A percentile compares a stretch with the other conserved stretches of the same genome.
Evolutionary conservation across 2,797 vertebrate species (phyloP).

Genomic region (Syndactyla subalaris): DNA sequence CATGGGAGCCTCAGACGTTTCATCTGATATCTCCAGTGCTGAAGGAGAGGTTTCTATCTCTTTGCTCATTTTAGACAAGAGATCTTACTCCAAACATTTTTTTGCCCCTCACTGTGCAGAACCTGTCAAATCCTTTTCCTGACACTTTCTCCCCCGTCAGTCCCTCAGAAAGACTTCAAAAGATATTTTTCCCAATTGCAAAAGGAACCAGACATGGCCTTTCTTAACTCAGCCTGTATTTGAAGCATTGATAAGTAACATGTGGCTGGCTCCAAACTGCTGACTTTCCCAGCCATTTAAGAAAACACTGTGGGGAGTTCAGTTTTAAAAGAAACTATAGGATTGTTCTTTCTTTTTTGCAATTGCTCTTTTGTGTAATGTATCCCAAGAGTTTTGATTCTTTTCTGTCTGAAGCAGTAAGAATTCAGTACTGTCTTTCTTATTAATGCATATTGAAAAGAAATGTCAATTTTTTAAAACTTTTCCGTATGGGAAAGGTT

Average conservation of each 20-base stretch:
- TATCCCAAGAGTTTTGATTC: background rate
- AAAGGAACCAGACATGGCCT: slow-evolving; percentile 35
- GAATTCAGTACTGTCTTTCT: slow-evolving; percentile 20
- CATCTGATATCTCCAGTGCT: slow-evolving; percentile 24
- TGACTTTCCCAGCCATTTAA: slow-evolving; percentile 45
- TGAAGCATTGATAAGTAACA: slow-evolving; percentile 69
- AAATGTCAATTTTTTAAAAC: background rate
- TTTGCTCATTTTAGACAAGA: slow-evolving; percentile 4
- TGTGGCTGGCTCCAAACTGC: slow-evolving; percentile 54
- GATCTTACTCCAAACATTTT: background rate
- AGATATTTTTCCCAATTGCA: slow-evolving; percentile 44
- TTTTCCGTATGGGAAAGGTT: background rate
- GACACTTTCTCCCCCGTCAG: slow-evolving; percentile 31
- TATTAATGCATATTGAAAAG: slow-evolving; percentile 23
- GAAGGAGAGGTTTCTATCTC: slow-evolving; percentile 49
- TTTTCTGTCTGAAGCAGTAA: slow-evolving; percentile 17
- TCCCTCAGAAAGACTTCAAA: slow-evolving; percentile 61
- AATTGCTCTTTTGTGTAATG: background rate
- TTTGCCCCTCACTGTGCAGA: slow-evolving; percentile 33
- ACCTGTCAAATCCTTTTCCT: slow-evolving; percentile 61
- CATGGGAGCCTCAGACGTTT: background rate
- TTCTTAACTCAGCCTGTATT: slow-evolving; percentile 33
- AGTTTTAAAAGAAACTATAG: background rate
- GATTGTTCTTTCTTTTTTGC: background rate
- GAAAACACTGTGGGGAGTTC: slow-evolving; percentile 1